Base-by-base conservation (phyloP, 2,888 invertebrate species). In the Platynereis dumerilii region DNA sequence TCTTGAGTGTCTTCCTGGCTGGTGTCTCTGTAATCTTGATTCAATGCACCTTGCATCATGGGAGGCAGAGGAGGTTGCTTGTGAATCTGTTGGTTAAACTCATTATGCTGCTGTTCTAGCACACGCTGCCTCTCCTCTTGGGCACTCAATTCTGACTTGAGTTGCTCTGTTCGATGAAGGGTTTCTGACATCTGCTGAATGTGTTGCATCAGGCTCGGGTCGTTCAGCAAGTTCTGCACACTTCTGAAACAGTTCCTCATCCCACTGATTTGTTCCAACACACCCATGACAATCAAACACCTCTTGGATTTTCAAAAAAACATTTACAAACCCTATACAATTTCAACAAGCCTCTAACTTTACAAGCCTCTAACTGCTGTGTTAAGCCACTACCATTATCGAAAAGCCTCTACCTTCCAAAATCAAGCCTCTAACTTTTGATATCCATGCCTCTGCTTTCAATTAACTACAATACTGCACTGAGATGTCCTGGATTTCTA, bases 201-300 rank as follows among this genome's bases (percentile, higher is more conserved):
- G 77, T 96, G 95, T 63, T 94, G 88, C 82, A 96, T 87, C 53
- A 96, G 91, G 85, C 94, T 92, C 0, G 93, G 93, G 85, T 94
- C 93, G 60, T 91, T 90, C 61, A 94, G 83, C 74, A 92, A 87
- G 57, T 71, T 78, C 69, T 76, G 78, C 39, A 76, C 76, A 65
- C 62, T 68, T 17, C 67, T 64, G 34, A 34, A 34, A 34, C 34
- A 34, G 5, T 34, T 34, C 34, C 34, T 34, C 34, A 34, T 34
- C 34, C 34, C 34, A 34, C 34, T 34, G 34, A 34, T 34, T 34
- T 34, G 34, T 34, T 12, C 34, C 34, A 34, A 34, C 34, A 34
- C 34, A 34, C 34, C 34, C 7, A 34, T 34, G 34, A 34, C 34
- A 34, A 34, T 34, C 7, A 7, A 7, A 34, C 34, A 34, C 34